Base-by-base conservation (phyloP, 2,888 invertebrate species). In the Drosophila paranaensis region DNA sequence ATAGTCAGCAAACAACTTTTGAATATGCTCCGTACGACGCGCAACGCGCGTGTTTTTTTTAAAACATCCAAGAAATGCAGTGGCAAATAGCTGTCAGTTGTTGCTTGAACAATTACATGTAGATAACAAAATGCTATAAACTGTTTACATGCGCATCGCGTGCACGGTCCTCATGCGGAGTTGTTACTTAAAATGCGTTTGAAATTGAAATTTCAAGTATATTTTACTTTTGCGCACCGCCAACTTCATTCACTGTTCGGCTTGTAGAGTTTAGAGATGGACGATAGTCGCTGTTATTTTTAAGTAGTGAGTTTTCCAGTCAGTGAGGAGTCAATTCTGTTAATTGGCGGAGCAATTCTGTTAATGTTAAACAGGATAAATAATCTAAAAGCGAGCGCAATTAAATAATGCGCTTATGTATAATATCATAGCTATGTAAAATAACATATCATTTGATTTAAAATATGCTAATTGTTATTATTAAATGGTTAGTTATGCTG, bases 31-130 rank as follows among this genome's bases (percentile, higher is more conserved):
- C 25, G 60, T 56, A 37, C 40, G 73, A 81, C 77, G 82, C 82
- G 80, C 69, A 79, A 67, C 76, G 82, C 81, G 85, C 79, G 82
- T 79, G 76, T 86, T 76, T 81, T 67, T 79, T 60, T 70, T 64
- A 33, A 65, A 77, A 77, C 75, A 70, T 60, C 63, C 56, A 77
- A 61, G 60, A 56, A 78, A 53, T 62, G 20, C 39, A 35, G 9
- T 30, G 39, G 27, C 45, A 66, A 39, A 53, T 46, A 46, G 39
- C 53, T 33, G 27, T 11, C 33, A 46, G 46, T 42, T 40, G 45
- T 58, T 16, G 30, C 27, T 54, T 45, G 10, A 45, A 16, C 48
- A 66, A 37, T 43, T 43, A 51, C 55, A 73, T 67, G 4, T 13
- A 25, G 57, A 42, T 25, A 60, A 25, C 6, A 50, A 57, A 48